Evolutionary conservation across 2,113 vertebrate genomes (phyloP).

Genomic region (Bothrops jararaca): DNA sequence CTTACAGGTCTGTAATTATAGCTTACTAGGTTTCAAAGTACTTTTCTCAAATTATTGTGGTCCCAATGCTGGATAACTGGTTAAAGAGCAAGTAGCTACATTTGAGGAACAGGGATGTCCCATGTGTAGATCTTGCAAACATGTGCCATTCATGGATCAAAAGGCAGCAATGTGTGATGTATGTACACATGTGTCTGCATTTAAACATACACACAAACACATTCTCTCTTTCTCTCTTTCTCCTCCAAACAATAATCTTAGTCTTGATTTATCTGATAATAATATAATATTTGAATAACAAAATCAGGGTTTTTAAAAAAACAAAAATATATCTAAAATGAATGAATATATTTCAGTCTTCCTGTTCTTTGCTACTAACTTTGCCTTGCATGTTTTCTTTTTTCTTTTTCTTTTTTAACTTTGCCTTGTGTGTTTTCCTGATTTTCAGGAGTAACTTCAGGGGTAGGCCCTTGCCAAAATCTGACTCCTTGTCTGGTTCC

Average conservation of each 20-base stretch:
- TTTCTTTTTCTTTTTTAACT: not conserved
- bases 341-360: constrained; percentile 15
- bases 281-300: not conserved
- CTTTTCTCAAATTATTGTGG: not conserved
- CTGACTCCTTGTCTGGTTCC: constrained; percentile 36
- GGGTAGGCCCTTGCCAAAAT: constrained; percentile 22
- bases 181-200: not conserved
- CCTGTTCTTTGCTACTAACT: not conserved
- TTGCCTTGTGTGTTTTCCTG: constrained; percentile 29
- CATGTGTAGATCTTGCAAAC: not conserved
- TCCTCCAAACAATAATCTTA: not conserved
- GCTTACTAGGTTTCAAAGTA: not conserved
- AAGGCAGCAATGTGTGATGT: not conserved
- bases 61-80: not conserved
- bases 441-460: constrained; percentile 39
- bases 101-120: not conserved
- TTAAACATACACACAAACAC: not conserved
- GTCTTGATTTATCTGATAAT: constrained; percentile 7
- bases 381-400: not conserved
- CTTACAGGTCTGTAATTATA: not conserved
- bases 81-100: not conserved
- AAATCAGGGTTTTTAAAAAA: constrained; percentile 12
- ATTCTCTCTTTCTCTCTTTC: not conserved
- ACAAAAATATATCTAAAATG: constrained; percentile 7
- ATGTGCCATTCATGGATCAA: not conserved